phyloP scores from a whole-genome alignment of 2,113 vertebrate genomes.

The Ictidomys tridecemlineatus region DNA sequence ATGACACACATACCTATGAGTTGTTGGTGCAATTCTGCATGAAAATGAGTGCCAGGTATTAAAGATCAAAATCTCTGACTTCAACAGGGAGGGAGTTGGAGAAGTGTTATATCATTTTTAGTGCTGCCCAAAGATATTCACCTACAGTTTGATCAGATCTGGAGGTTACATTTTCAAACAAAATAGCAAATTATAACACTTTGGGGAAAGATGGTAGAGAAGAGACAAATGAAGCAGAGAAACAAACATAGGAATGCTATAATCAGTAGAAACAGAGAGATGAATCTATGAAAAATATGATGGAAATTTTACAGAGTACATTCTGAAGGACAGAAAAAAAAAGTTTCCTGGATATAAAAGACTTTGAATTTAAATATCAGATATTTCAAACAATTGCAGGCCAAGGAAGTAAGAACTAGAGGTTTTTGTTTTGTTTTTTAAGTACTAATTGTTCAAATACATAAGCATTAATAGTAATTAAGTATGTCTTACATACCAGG shows the following conservation, averaged over 20 bases:
- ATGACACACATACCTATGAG: background rate
- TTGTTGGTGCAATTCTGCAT: background rate
- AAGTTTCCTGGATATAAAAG: background rate
- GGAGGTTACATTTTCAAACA: conserved; percentile 1
- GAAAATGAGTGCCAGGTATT: background rate
- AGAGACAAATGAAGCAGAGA: background rate
- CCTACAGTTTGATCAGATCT: background rate
- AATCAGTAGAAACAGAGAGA: background rate
- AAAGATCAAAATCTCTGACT: background rate
- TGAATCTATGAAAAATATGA: background rate
- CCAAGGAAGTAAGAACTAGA: background rate
- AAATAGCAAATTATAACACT: background rate
- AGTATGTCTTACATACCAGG: background rate
- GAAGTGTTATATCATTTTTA: too few species aligned
- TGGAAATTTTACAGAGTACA: background rate
- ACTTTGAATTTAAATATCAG: background rate
- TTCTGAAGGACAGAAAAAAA: background rate
- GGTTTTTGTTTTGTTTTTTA: background rate
- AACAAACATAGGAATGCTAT: background rate
- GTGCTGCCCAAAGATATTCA: background rate
- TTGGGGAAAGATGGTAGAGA: background rate
- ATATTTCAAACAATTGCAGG: background rate
- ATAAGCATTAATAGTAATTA: background rate
- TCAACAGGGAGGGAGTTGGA: background rate
- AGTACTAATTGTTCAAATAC: background rate